Evolutionary conservation across 1,140 invertebrate species (phyloP).

Genomic region (Wasmannia auropunctata): DNA sequence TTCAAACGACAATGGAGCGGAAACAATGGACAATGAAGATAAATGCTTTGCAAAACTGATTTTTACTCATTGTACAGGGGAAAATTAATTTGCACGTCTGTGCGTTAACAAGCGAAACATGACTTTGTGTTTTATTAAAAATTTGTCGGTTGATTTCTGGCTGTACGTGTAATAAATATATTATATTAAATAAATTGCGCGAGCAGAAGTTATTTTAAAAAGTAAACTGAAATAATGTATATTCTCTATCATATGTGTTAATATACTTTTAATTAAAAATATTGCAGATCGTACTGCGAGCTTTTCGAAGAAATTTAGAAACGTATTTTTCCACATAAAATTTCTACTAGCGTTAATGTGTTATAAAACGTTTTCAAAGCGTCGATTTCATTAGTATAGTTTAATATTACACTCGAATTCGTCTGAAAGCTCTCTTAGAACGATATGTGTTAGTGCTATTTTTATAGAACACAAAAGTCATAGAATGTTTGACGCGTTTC

Average conservation of each 20-base stretch:
- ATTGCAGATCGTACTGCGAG: neutral
- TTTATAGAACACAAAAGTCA: slow-evolving; percentile 10
- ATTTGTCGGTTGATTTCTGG: slow-evolving; percentile 9
- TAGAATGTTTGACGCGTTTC: neutral
- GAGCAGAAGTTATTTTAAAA: neutral
- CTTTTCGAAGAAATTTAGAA: neutral
- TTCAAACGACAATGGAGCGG: neutral
- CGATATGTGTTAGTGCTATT: no score
- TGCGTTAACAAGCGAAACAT: neutral
- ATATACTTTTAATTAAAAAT: neutral
- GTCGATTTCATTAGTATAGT: neutral
- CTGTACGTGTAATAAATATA: neutral
- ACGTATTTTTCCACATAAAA: neutral
- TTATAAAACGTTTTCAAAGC: neutral
- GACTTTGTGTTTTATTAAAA: neutral
- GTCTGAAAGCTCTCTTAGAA: slow-evolving; percentile 8
- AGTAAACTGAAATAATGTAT: slow-evolving; percentile 8
- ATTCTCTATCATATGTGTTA: neutral
- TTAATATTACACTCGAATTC: neutral
- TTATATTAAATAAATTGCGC: neutral
- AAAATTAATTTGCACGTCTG: neutral
- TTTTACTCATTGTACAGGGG: neutral
- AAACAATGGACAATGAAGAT: neutral
- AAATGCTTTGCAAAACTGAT: neutral
- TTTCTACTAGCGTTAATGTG: neutral